Evolutionary conservation across 2,888 invertebrate species (phyloP).

Genomic region (Gymnoscelis rufifasciata): DNA sequence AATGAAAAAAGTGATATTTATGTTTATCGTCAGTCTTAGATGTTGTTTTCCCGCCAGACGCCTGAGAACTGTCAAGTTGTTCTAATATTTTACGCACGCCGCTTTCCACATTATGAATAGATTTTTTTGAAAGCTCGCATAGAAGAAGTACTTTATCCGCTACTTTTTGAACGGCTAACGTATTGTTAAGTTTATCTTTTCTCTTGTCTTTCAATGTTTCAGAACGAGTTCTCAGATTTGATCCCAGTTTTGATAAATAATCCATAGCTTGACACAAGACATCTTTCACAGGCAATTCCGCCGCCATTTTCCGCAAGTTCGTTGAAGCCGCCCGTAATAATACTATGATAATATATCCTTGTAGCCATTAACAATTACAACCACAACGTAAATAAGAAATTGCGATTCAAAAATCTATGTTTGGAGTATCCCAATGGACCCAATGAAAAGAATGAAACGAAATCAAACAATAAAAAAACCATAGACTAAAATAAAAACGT

Average conservation of each 20-base stretch:
- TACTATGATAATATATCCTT: too few species aligned
- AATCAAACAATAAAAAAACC: conserved; percentile 47
- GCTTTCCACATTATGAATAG: conserved; percentile 64
- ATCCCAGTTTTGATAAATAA: conserved; percentile 68
- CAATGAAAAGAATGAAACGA: background rate
- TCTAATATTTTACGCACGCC: conserved; percentile 55
- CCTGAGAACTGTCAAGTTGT: conserved; percentile 43
- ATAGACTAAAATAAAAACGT: conserved; percentile 56
- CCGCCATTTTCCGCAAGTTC: conserved; percentile 54
- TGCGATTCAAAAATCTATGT: background rate
- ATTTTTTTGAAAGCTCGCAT: conserved; percentile 70
- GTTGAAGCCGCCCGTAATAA: background rate
- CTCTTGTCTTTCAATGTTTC: conserved; percentile 59
- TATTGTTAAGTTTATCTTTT: conserved; percentile 56
- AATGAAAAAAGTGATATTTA: conserved; percentile 45
- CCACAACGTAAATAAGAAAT: background rate
- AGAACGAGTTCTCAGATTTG: conserved; percentile 61
- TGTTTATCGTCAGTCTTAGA: conserved; percentile 16
- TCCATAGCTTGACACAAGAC: conserved; percentile 66
- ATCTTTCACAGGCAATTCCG: conserved; percentile 58
- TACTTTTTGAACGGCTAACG: conserved; percentile 63
- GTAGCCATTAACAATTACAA: too few species aligned
- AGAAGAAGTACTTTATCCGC: conserved; percentile 65
- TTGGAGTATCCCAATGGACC: background rate
- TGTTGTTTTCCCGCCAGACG: conserved; percentile 40